Evolutionary conservation across 1,140 invertebrate species (phyloP), one percentile per base, ranked within the genome.

Genomic region (Aricia agestis): DNA sequence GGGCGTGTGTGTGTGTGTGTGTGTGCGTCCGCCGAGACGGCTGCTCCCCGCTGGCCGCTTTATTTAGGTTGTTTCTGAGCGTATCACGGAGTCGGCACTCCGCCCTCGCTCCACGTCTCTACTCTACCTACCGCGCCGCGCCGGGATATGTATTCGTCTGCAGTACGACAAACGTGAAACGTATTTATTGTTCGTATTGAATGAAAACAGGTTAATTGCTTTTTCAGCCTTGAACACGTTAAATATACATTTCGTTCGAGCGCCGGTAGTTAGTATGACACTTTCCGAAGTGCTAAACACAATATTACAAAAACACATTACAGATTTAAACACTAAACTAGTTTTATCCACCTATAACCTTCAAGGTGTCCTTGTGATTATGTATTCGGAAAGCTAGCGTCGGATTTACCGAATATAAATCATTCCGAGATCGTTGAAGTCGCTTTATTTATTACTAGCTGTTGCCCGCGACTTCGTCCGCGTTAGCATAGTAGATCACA

Each of bases 51-150:
- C 77, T 85, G 79, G 79, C 82, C 84, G 85, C 82, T 90, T 89
- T 90, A 90, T 90, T 89, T 90, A 90, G 86, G 85, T 89, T 88
- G 86, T 88, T 84, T 88, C 86, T 83, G 88, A 85, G 83, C 82
- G 81, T 83, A 75, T 82, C 81, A 76, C 73, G 76, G 72, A 76
- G 76, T 75, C 74, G 76, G 74, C 75, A 74, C 72, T 73, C 71
- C 70, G 74, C 79, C 74, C 81, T 75, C 74, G 74, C 76, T 75
- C 74, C 73, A 68, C 73, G 74, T 76, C 73, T 59, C 7, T 67
- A 70, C 74, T 68, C 77, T 85, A 79, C 74, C 82, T 81, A 72
- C 68, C 73, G 70, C 66, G 68, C 67, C 59, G 61, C 57, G 67
- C 68, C 57, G 68, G 41, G 59, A n/a, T 59, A 36, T 74, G 67